Evolutionary conservation across 2,113 vertebrate genomes (phyloP), one percentile per base, ranked within the genome.

Genomic region (Dinomys branickii): DNA sequence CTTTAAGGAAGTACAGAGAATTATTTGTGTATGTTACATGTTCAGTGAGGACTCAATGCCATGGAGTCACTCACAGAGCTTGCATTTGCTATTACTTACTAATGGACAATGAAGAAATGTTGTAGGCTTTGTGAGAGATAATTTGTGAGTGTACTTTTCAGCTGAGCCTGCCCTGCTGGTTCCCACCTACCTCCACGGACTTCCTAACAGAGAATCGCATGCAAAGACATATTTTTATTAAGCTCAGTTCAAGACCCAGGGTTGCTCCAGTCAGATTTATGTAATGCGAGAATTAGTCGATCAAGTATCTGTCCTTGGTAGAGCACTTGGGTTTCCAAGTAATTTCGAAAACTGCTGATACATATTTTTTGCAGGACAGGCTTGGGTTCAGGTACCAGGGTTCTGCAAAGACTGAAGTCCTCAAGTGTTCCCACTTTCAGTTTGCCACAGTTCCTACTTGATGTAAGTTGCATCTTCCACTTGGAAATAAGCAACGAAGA

Each of bases 331-430:
- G 54, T 65, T 56, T 84, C 71, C 80, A 83, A 54, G 63, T 77
- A 71, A 78, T 92, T 96, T 56, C 95, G 91, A 96, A 95, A 95
- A 92, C 59, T 71, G 65, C n/a, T 58, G 83, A 84, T 26, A 22
- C 38, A 4, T 38, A n/a, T 61, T 93, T 75, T 88, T 85, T 24
- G 71, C 83, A 93, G 56, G 52, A 7, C n/a, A 41, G 52, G 2
- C 63, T 92, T 97, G 35, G 24, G 17, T 92, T 63, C 38, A 61
- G 52, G 61, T 47, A 11, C 38, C 52, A 69, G 80, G 35, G 30
- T 94, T 94, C 82, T 75, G 7, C 56, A 69, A 38, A 78, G 83
- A 61, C 41, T 22, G 20, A 71, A 59, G 63, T 19, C 61, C 84
- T 87, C 8, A 3, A 16, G 54, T 58, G 52, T 81, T 83, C n/a